A percentile compares a stretch with the other conserved stretches of the same genome.
Conservation (phyloP, 2,888 invertebrate genomes). For the Lacanobia wlatinum region DNA sequence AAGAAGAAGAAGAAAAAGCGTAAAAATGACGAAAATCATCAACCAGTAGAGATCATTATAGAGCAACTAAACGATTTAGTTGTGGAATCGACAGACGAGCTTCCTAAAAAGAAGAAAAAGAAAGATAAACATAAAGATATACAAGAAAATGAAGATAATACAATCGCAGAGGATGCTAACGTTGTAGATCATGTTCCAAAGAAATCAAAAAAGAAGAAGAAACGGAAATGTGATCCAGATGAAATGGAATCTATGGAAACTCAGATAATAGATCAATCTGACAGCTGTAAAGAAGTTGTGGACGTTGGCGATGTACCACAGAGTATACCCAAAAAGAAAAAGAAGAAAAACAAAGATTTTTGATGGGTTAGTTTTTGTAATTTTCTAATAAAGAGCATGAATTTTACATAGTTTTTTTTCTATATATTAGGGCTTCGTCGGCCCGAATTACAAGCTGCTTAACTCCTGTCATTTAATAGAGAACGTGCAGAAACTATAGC, state of each 20-base stretch:
- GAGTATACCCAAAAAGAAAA: slow-evolving; percentile 56
- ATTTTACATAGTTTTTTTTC: background rate
- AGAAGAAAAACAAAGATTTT: slow-evolving; percentile 54
- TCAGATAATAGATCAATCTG: slow-evolving; percentile 13
- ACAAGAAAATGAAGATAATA: slow-evolving; percentile 30
- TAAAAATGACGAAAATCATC: slow-evolving; percentile 55
- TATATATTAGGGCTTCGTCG: background rate
- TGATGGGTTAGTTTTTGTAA: slow-evolving; percentile 19
- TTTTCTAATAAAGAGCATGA: slow-evolving; percentile 22
- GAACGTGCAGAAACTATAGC: too few species aligned
- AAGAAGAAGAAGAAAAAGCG: slow-evolving; percentile 69
- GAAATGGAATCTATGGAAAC: slow-evolving; percentile 20
- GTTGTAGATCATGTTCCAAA: slow-evolving; percentile 16
- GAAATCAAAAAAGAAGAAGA: slow-evolving; percentile 68
- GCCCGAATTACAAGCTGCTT: background rate
- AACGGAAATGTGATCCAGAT: slow-evolving; percentile 58
- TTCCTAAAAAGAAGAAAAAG: slow-evolving; percentile 70
- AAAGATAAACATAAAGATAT: slow-evolving; percentile 65
- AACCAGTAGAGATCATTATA: slow-evolving; percentile 39
- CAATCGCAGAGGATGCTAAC: background rate
- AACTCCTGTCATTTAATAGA: background rate
- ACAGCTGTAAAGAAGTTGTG: slow-evolving; percentile 25
- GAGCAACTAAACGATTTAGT: slow-evolving; percentile 50
- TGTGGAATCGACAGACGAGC: slow-evolving; percentile 42
- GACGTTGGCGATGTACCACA: slow-evolving; percentile 4